Conservation (phyloP, 2,888 invertebrate species). For the Chaetoderma sp. region DNA sequence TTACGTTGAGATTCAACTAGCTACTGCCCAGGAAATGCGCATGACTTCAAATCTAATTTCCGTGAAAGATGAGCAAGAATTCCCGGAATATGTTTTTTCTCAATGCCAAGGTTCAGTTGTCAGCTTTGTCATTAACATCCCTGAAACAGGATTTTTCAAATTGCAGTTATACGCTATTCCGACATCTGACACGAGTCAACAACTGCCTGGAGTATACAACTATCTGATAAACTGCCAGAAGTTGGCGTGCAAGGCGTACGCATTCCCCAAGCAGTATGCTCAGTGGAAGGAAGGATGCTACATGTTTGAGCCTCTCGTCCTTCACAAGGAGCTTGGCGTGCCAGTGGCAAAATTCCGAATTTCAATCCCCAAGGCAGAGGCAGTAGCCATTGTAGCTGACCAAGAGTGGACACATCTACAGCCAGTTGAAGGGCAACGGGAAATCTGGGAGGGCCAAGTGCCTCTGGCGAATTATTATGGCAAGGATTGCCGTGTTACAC, state of each 20-base stretch:
- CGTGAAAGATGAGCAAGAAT: conserved; percentile 57
- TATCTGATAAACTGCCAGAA: conserved; percentile 66
- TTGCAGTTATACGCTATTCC: conserved; percentile 67
- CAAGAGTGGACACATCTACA: conserved; percentile 67
- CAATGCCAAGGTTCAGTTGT: conserved; percentile 55
- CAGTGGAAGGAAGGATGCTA: conserved; percentile 70
- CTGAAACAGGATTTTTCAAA: conserved; percentile 66
- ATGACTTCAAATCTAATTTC: conserved; percentile 67
- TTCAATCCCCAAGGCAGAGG: conserved; percentile 61
- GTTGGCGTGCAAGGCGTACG: conserved; percentile 45
- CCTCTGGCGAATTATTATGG: conserved; percentile 55
- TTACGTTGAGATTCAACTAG: conserved; percentile 54
- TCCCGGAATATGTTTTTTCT: conserved; percentile 65
- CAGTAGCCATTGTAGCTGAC: conserved; percentile 67
- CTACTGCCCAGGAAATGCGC: conserved; percentile 56
- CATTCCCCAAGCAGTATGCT: conserved; percentile 69
- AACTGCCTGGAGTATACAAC: conserved; percentile 69
- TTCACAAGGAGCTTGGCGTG: conserved; percentile 37
- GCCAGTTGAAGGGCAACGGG: conserved; percentile 39
- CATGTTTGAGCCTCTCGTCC: conserved; percentile 61
- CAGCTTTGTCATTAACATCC: conserved; percentile 57
- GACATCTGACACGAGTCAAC: conserved; percentile 60
- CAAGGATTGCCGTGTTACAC: conserved; percentile 55
- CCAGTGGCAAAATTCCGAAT: conserved; percentile 56
- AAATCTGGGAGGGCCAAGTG: conserved; percentile 63